A percentile compares a stretch with the other conserved stretches of the same genome.
phyloP scores from a whole-genome alignment of 2,888 invertebrate species.

The Latrodectus hesperus region DNA sequence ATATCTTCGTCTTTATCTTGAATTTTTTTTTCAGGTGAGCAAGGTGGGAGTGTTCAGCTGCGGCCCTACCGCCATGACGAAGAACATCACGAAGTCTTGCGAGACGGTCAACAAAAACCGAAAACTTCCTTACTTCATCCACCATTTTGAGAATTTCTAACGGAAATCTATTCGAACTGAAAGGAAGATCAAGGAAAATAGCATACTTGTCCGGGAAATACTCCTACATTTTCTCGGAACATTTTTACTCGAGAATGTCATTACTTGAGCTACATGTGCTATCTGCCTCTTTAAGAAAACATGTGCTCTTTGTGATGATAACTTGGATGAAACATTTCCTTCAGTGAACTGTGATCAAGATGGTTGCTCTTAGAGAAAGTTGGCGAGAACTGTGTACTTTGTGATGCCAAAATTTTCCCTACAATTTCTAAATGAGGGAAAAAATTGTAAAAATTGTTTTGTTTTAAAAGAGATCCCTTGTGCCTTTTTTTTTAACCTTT shows the following conservation, averaged over 20 bases:
- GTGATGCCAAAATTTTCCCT: constrained; percentile 3
- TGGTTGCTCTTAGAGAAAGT: not conserved
- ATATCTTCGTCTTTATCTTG: not conserved
- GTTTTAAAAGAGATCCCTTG: too few relatives aligned
- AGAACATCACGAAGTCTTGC: constrained; percentile 97
- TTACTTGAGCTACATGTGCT: not conserved
- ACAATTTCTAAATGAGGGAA: not conserved
- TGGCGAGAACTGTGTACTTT: not conserved
- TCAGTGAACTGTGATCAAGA: not conserved
- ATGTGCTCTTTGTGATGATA: not conserved
- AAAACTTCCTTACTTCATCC: constrained; percentile 94
- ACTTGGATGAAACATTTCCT: not conserved
- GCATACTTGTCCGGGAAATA: not conserved
- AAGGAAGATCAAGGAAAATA: too few relatives aligned
- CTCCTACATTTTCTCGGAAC: not conserved
- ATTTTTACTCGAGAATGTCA: not conserved
- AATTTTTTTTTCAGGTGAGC: constrained; percentile 82
- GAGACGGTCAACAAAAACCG: constrained; percentile 96
- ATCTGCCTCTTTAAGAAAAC: not conserved
- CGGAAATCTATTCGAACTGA: not conserved
- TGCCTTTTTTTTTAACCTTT: too few relatives aligned
- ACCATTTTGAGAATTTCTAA: constrained; percentile 95
- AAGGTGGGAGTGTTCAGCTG: constrained; percentile 99
- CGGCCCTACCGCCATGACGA: constrained; percentile 96
- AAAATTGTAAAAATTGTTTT: not conserved